Evolutionary conservation across 1,140 invertebrate species (phyloP), one percentile per base, ranked within the genome.

Genomic region (Tetramorium parvispinum): DNA sequence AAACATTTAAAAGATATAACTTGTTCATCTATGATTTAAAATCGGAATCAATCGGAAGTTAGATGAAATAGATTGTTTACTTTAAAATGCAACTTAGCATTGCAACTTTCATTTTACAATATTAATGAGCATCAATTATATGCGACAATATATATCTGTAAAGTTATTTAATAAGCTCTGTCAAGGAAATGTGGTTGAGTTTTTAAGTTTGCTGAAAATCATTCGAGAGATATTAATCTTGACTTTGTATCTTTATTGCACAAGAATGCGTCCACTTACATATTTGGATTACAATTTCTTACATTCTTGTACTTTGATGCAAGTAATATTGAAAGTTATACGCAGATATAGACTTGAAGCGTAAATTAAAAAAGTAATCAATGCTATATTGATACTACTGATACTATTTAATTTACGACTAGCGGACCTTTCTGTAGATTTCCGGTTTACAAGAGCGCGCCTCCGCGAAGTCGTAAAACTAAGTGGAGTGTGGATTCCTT

Each of bases 401-500:
- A 8, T 73, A 43, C 53, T 83, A 73, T 18, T 24, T 18, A 37
- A 59, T 21, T 27, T 71, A 7, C 32, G 40, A 83, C 68, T 83
- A 83, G 0, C 11, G n/a, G 8, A 43, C 10, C 3, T 59, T 83
- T 70, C 27, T 40, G 8, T 6, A 27, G 51, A 66, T 21, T 57
- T 51, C 8, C 46, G 4, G 11, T 21, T 87, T 59, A 85, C 51
- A 53, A 32, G 18, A 43, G 13, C 11, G 11, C 21, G 13, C 73
- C 73, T 77, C 71, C 90, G 0, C 89, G 85, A 37, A 92, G 88
- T 40, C 89, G 91, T 46, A 86, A 57, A 61, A 85, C 96, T 96
- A 95, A 97, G 96, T 92, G 59, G 13, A 87, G 49, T 21, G 70
- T 85, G 4, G 57, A 53, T 55, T 81, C 85, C 5, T 63, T 81